These are phyloP conservation scores for Rhabdomys dilectus DNA, from an alignment of 2,113 vertebrate genomes.

Conservation along the genomic window DNA sequence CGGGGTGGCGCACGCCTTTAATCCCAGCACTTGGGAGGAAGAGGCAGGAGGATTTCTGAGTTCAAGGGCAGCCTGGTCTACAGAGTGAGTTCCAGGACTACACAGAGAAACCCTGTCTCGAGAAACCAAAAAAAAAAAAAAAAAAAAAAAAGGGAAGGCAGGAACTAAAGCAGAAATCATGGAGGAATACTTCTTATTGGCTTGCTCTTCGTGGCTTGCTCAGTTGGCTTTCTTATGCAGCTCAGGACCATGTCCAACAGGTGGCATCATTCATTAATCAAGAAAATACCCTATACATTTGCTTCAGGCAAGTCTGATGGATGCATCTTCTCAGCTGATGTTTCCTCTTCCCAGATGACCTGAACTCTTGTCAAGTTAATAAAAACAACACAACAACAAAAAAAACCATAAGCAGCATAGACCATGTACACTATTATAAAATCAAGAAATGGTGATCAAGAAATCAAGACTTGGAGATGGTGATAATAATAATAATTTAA, in stretches of 20 bases:
- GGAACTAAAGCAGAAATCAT: not conserved
- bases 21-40: too few species aligned
- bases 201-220: not conserved
- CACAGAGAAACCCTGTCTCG: too few species aligned
- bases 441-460: not conserved
- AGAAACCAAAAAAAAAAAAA: too few species aligned
- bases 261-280: rapidly evolving
- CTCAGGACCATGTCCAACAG: not conserved
- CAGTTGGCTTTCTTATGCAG: not conserved
- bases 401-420: not conserved
- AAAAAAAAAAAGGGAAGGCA: too few species aligned
- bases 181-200: not conserved
- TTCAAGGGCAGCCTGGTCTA: too few species aligned
- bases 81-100: too few species aligned
- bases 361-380: not conserved
- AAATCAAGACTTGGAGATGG: not conserved
- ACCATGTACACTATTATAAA: not conserved
- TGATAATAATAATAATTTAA: not conserved
- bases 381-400: not conserved
- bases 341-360: not conserved
- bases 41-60: too few species aligned
- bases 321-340: not conserved
- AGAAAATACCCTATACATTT: not conserved
- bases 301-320: not conserved
- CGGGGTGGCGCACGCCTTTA: too few species aligned